Percentiles rank a stretch among this genome's conserved stretches.
These are phyloP conservation scores for Porites cylindrica DNA, from an alignment of 92 coral and sea anemone species.

Conservation along the genomic window DNA sequence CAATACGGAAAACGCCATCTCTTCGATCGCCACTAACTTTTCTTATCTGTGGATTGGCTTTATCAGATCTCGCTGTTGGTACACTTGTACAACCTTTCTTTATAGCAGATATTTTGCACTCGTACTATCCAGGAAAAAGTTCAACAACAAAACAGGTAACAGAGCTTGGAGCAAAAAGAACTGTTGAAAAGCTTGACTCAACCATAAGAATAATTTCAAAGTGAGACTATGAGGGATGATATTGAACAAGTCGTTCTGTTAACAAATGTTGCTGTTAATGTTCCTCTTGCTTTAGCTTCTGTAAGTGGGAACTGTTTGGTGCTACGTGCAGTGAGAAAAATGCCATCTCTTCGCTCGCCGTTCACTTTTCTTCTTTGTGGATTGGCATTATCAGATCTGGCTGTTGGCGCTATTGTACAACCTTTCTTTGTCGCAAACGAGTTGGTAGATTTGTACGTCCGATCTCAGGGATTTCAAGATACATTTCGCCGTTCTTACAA, in stretches of 20 bases:
- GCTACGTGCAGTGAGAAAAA: slow-evolving; percentile 6
- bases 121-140: too few relatives aligned
- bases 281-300: slow-evolving; percentile 11
- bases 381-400: slow-evolving; percentile 18
- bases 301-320: slow-evolving; percentile 3
- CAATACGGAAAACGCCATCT: slow-evolving; percentile 15
- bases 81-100: slow-evolving; percentile 19
- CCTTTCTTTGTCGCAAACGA: slow-evolving; percentile 10
- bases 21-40: slow-evolving; percentile 18
- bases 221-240: neutral
- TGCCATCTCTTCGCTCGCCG: slow-evolving; percentile 22
- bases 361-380: slow-evolving; percentile 11
- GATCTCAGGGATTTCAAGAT: neutral
- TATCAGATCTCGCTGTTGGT: slow-evolving; percentile 26
- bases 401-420: slow-evolving; percentile 19
- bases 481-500: neutral
- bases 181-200: too few relatives aligned
- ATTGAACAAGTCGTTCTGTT: neutral
- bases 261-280: neutral
- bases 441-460: neutral
- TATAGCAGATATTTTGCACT: neutral
- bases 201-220: neutral
- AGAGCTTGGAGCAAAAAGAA: too few relatives aligned
- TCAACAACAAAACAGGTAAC: too few relatives aligned
- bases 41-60: slow-evolving; percentile 20